A percentile compares a stretch with the other conserved stretches of the same genome.
phyloP scores from a whole-genome alignment of 2,797 vertebrate species.

The Gambusia yucatana region DNA sequence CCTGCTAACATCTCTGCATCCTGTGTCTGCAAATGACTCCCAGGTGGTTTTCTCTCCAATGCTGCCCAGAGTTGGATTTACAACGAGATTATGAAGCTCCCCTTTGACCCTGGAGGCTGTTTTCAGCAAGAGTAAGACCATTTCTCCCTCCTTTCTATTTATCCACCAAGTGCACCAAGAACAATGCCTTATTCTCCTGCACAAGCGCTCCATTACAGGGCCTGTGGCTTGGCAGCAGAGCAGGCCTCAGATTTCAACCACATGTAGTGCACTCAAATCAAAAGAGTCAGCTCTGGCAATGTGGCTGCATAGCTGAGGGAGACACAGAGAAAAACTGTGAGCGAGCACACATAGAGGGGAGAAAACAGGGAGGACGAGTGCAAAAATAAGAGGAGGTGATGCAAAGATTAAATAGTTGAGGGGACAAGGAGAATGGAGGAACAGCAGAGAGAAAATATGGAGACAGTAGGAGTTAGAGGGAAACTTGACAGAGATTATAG shows the following conservation, averaged over 20 bases:
- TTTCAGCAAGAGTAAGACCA: constrained; percentile 60
- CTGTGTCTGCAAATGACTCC: constrained; percentile 65
- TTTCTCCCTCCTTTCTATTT: constrained; percentile 60
- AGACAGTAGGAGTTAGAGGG: constrained; percentile 46
- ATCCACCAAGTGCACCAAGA: constrained; percentile 76
- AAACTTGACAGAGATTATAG: constrained; percentile 50
- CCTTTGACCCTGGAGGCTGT: constrained; percentile 72
- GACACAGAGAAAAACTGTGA: constrained; percentile 74
- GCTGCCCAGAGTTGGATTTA: constrained; percentile 69
- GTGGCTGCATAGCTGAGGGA: constrained; percentile 83
- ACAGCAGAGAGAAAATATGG: constrained; percentile 29
- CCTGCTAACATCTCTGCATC: constrained; percentile 56
- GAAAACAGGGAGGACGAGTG: constrained; percentile 28
- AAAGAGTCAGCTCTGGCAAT: constrained; percentile 89
- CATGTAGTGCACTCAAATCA: constrained; percentile 92
- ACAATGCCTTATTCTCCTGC: constrained; percentile 89
- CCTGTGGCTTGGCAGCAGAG: constrained; percentile 90
- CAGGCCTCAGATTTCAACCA: constrained; percentile 94
- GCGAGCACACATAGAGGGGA: constrained; percentile 26
- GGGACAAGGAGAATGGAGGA: constrained; percentile 23
- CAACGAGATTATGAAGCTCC: constrained; percentile 71
- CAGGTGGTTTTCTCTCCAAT: constrained; percentile 50
- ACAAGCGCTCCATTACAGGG: constrained; percentile 86
- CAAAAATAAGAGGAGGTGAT: constrained; percentile 61
- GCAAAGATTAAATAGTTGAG: constrained; percentile 58